These are phyloP conservation scores for Lophochroa leadbeateri DNA, from an alignment of 2,113 vertebrate species.

Conservation along the genomic window DNA sequence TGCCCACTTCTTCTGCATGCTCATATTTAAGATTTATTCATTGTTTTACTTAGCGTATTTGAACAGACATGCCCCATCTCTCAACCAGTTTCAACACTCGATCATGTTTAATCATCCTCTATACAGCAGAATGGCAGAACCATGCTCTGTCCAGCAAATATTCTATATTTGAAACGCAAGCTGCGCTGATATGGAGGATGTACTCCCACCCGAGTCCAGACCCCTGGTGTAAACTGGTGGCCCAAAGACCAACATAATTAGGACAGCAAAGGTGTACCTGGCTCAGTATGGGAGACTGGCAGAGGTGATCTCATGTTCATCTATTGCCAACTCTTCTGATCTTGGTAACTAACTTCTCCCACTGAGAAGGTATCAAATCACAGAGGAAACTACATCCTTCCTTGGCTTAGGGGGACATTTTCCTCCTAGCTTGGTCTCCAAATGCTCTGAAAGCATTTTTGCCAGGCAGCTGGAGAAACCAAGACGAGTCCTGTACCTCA, in stretches of 20 bases:
- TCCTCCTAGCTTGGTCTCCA: neutral
- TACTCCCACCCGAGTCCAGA: fast-evolving
- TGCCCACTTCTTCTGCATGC: neutral
- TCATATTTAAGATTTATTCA: neutral
- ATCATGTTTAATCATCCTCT: neutral
- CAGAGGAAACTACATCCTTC: neutral
- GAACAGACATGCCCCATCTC: neutral
- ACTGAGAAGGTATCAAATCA: neutral
- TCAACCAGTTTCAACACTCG: neutral
- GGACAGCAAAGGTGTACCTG: neutral
- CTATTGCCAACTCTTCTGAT: neutral
- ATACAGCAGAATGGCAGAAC: neutral
- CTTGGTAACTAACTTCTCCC: neutral
- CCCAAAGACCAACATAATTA: neutral
- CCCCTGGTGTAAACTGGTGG: neutral
- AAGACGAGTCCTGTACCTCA: neutral
- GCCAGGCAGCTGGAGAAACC: neutral
- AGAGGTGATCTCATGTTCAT: neutral
- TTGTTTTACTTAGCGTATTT: neutral
- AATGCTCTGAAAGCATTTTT: neutral
- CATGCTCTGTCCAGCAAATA: neutral
- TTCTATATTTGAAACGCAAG: neutral
- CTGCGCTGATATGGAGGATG: neutral
- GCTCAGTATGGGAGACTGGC: neutral
- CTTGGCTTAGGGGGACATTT: neutral